Evolutionary conservation across 2,888 invertebrate species (phyloP), one percentile per base, ranked within the genome.

Genomic region (Rhamphomyia laevipes): DNA sequence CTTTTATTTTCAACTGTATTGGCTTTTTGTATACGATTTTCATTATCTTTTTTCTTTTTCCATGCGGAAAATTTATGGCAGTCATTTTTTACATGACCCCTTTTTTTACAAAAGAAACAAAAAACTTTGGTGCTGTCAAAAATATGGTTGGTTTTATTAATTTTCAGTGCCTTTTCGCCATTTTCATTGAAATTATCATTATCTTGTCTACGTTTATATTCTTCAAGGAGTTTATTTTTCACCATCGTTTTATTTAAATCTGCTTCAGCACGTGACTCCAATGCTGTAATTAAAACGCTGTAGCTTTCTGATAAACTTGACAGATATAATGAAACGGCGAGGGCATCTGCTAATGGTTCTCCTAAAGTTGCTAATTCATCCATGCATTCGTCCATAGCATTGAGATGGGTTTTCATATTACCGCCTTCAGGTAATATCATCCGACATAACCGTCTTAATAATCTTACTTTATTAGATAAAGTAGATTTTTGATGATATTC

Each of bases 51-150:
- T 31, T 49, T 49, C 21, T n/a, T 33, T 33, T 43, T 38, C 52
- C 45, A 55, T 27, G 45, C 31, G 38, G 51, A 48, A 45, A 52
- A 55, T 31, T 51, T 51, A 5, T 11, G 5, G 37, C 56, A 57
- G 47, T 54, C 51, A 48, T 43, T 48, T 47, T 51, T 51, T 33
- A 48, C 18, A 33, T 53, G 55, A 12, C 38, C 42, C 3, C 40
- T 11, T 23, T 47, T 51, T 43, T 54, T 52, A 45, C 53, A 55
- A 43, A 56, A 35, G 13, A 35, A 35, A 35, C 35, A 13, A n/a
- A 13, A n/a, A 13, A 35, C 35, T 35, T 35, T 35, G 13, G 13
- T n/a, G 5, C n/a, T 35, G n/a, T 35, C 35, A 35, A 35, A 35
- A 35, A 4, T 13, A 9, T 35, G 7, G 9, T 13, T n/a, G 4